Base-by-base conservation (phyloP, 2,888 invertebrate genomes). In the Drosophila atroscutellata region DNA sequence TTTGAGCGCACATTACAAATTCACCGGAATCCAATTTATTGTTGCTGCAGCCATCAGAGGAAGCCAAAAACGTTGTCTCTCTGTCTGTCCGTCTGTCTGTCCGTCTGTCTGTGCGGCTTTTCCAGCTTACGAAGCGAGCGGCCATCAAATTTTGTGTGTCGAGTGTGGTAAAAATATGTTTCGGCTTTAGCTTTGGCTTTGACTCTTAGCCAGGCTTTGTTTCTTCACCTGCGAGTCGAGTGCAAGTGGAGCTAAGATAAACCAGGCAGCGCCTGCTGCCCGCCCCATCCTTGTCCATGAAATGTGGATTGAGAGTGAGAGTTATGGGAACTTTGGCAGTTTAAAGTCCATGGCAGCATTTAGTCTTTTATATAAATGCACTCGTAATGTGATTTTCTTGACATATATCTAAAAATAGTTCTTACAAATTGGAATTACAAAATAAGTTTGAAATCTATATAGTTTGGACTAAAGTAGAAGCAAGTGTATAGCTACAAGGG, bases 1-100 rank as follows among this genome's bases (percentile, higher is more conserved):
- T 83, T 80, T 72, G 75, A 87, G 83, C 76, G 77, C 82, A 83
- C 84, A 84, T 86, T 88, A 87, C 88, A 87, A 80, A 86, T 87
- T 88, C 88, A 76, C 67, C 55, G 75, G 83, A 88, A 87, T 88
- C 86, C 86, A 88, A 87, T 86, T 88, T 88, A 83, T 86, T 82
- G 84, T 72, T 72, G 20, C 45, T 45, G 45, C 81, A 75, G 57
- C 63, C 75, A 75, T 70, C 69, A 76, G 58, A 57, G 58, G 65
- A 64, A 75, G 71, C 75, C 71, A 75, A 66, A 72, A 61, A n/a
- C 7, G 36, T 37, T 37, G 37, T 9, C 24, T 18, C 8, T 20
- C 32, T 30, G 20, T 24, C 77, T 72, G 30, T 39, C 30, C 20
- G 3, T 9, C 15, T 4, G n/a, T 18, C 4, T 20, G 15, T 20